Base-by-base conservation (phyloP, 2,797 vertebrate species). In the Alfaro cultratus region DNA sequence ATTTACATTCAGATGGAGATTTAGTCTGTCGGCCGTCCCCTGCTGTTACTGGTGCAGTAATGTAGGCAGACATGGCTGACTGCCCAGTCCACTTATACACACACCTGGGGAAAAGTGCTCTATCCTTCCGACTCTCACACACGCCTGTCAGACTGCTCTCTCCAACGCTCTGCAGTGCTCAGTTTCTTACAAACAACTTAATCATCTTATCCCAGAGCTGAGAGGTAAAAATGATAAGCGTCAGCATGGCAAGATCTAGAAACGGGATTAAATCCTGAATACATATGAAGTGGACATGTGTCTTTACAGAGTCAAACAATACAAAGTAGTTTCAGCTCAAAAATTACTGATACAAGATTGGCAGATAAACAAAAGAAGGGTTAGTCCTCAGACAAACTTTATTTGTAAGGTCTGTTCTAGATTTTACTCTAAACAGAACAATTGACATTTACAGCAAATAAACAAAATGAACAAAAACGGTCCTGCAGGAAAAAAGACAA, bases 1-100 rank as follows among this genome's bases (percentile, higher is more conserved):
- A 92, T 93, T 93, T 92, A 91, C 92, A 94, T 95, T 95, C 92
- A 93, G 93, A 94, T 93, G 90, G 87, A 94, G 93, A 93, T 94
- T 94, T 92, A 90, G 91, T 91, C 91, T 92, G 93, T 93, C 87
- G 88, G 86, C 91, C 83, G 67, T 93, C 92, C 92, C 93, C 93
- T 88, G 92, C 93, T 94, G 93, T 92, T 94, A 89, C 92, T 88
- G 89, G 86, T 90, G 92, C 93, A 91, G 92, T 94, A 94, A 94
- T 94, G 92, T 92, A 90, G 86, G 89, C 85, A 93, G 92, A 94
- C 94, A 93, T 94, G 93, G 93, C 93, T 93, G 91, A 86, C 92
- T 93, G 94, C 93, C 92, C 86, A 73, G 89, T 93, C 91, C 93
- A 94, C 92, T 94, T 93, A 94, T 79, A 92, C 85, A 92, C 88